These are phyloP conservation scores for Lampropteryx suffumata DNA, from an alignment of 2,888 invertebrate species.

Conservation along the genomic window DNA sequence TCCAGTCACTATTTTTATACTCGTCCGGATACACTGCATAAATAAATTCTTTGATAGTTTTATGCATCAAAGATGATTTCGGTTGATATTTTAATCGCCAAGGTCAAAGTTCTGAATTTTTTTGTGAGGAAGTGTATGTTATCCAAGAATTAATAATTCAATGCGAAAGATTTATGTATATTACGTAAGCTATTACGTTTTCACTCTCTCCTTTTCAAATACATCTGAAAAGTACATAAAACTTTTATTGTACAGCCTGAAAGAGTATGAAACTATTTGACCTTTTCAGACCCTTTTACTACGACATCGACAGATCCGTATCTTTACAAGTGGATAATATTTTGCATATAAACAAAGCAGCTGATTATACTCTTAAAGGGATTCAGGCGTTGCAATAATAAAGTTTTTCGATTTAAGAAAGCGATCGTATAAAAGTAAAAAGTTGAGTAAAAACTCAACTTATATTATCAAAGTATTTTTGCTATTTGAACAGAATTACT, in stretches of 20 bases:
- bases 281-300: slow-evolving; percentile 35
- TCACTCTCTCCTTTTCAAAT: slow-evolving; percentile 5
- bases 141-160: not conserved
- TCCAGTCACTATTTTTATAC: slow-evolving; percentile 4
- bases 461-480: not conserved
- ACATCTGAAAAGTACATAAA: slow-evolving; percentile 18
- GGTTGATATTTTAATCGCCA: slow-evolving; percentile 1
- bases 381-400: slow-evolving; percentile 29
- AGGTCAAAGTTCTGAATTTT: not conserved
- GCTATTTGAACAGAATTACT: not conserved
- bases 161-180: slow-evolving; percentile 4
- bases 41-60: not conserved
- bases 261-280: slow-evolving; percentile 36
- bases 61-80: slow-evolving; percentile 1
- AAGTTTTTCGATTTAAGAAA: slow-evolving; percentile 32
- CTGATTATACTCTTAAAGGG: slow-evolving; percentile 30
- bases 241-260: slow-evolving; percentile 34
- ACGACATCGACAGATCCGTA: slow-evolving; percentile 16
- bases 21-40: not conserved
- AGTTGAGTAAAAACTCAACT: not conserved
- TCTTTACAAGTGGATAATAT: slow-evolving; percentile 25
- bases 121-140: not conserved
- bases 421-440: slow-evolving; percentile 7
- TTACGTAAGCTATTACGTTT: not conserved
- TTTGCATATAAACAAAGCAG: slow-evolving; percentile 33